Evolutionary conservation across 2,797 vertebrate species (phyloP), one percentile per base, ranked within the genome.

Genomic region (Coluber constrictor): DNA sequence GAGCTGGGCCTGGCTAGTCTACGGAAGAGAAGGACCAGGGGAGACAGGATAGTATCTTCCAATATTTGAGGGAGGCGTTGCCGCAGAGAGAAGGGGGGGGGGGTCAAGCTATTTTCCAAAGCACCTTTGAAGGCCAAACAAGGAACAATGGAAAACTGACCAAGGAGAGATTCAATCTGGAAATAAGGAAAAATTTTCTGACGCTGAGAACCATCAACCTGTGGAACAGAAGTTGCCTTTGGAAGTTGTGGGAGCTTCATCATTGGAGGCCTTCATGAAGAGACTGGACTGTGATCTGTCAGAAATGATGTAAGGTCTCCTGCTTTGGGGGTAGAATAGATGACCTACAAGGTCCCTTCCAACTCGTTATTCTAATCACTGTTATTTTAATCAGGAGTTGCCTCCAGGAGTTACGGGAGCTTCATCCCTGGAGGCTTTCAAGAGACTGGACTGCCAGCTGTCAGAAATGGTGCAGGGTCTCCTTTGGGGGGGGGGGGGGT

Each of bases 31-130:
- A 61, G 23, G 23, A 25, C 23, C 59, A 60, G 59, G 23, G 59
- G 59, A 25, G 59, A 59, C 59, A 3, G 2, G 23, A 60, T 2
- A 9, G 8, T 23, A 16, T 20, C 60, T 61, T 61, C 60, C 60
- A 61, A 11, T 61, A 27, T 27, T 11, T 61, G 60, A 27, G 60
- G 63, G 60, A 27, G 60, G 63, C 13, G n/a, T n/a, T 8, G n/a
- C 6, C n/a, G 0, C 2, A 7, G 63, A 16, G 15, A 18, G 66
- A n/a, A 32, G 3, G 1, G 4, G 63, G n/a, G 3, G 1, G 4
- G 61, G 29, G 4, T 66, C 29, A 5, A 66, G 1, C 29, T n/a
- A 6, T 66, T 66, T 0, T 5, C 63, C 12, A 66, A 66, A 0
- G 5, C 12, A 1, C 2, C 12, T 37, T 37, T 0, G 25, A 61